Conservation (phyloP, 2,888 invertebrate species). For the Azorinus chamasolen region DNA sequence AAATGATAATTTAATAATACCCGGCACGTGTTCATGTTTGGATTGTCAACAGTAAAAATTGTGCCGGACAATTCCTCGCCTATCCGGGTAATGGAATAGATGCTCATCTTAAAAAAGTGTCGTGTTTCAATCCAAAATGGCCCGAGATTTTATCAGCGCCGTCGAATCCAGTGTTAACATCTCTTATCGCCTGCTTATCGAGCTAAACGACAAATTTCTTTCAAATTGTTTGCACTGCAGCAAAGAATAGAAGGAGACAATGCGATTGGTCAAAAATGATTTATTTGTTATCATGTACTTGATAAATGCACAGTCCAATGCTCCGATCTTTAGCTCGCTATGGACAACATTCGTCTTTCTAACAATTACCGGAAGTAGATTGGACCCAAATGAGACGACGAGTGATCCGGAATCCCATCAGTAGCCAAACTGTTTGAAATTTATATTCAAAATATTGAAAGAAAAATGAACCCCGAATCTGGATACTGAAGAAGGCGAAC, state of each 20-base stretch:
- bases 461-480: no score
- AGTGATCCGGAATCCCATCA: no score
- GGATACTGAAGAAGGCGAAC: no score
- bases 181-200: constrained; percentile 45
- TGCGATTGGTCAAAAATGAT: constrained; percentile 11
- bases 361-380: no score
- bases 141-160: constrained; percentile 32
- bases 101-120: constrained; percentile 18
- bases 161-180: constrained; percentile 17
- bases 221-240: constrained; percentile 20
- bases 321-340: no score
- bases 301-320: no score
- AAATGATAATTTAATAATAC: constrained; percentile 32
- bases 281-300: not conserved
- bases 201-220: constrained; percentile 26
- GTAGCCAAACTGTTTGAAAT: no score
- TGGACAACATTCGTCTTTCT: no score
- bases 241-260: constrained; percentile 3
- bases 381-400: no score
- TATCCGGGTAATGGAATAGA: constrained; percentile 38
- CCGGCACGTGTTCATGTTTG: constrained; percentile 55
- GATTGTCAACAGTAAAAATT: constrained; percentile 51
- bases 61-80: constrained; percentile 22
- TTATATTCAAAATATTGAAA: no score
- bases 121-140: constrained; percentile 19